Percentiles rank a stretch among this genome's conserved stretches.
Evolutionary conservation across 2,797 vertebrate genomes (phyloP).

Genomic region (Lagorchestes hirsutus): DNA sequence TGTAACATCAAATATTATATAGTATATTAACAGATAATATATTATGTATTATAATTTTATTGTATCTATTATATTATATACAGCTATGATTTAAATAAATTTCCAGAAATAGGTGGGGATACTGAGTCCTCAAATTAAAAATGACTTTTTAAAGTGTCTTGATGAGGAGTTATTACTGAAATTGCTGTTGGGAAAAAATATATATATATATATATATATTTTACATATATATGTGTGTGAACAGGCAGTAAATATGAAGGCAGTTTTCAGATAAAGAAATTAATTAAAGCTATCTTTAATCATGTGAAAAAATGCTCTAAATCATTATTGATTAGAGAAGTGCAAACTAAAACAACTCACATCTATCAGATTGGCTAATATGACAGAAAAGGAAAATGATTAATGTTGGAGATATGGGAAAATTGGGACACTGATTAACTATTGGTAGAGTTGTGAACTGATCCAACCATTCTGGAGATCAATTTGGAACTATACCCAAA

Average conservation of each 20-base stretch:
- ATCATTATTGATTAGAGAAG: not conserved
- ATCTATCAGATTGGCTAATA: not conserved
- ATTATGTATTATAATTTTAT: not conserved
- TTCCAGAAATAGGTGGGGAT: not conserved
- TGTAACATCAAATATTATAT: not conserved
- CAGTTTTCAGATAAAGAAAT: not conserved
- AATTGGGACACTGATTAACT: not conserved
- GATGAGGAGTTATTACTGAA: not conserved
- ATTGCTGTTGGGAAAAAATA: slow-evolving; percentile 25
- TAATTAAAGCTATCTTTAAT: not conserved
- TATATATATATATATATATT: not conserved
- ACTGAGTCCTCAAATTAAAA: not conserved
- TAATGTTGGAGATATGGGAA: not conserved
- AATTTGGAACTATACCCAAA: not conserved
- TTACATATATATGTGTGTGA: not conserved
- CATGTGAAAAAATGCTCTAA: not conserved
- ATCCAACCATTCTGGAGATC: not conserved
- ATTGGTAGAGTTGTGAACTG: not conserved
- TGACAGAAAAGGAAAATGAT: not conserved
- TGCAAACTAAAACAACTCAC: not conserved
- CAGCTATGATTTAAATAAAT: slow-evolving; percentile 7
- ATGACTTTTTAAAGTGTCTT: not conserved
- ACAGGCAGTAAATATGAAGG: not conserved
- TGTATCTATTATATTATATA: too few relatives aligned
- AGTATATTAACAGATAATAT: not conserved